Percentiles rank a stretch among this genome's conserved stretches.
Conservation (phyloP, 2,888 invertebrate species). For the Ptychoptera contaminata region DNA sequence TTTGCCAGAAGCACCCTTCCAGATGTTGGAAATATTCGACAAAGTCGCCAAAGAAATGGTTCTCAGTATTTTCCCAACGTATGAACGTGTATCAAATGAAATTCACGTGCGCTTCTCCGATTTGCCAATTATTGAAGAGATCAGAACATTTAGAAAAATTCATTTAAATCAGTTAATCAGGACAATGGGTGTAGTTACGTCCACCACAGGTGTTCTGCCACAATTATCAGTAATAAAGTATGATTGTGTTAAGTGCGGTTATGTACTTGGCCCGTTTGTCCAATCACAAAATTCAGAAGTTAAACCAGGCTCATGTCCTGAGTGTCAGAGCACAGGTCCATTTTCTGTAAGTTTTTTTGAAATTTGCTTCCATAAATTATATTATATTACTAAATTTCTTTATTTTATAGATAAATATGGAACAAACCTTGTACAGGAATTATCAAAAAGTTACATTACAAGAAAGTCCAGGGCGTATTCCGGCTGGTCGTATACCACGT, state of each 20-base stretch:
- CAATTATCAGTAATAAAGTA: slow-evolving; percentile 93
- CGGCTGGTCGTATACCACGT: slow-evolving; percentile 91
- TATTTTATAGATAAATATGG: slow-evolving; percentile 78
- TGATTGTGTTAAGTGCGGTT: slow-evolving; percentile 93
- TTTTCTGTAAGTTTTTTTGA: slow-evolving; percentile 52
- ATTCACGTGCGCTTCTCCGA: slow-evolving; percentile 93
- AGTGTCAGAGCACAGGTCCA: slow-evolving; percentile 92
- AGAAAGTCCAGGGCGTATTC: slow-evolving; percentile 94
- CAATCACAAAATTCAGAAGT: slow-evolving; percentile 89
- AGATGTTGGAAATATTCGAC: slow-evolving; percentile 93
- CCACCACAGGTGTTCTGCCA: slow-evolving; percentile 88
- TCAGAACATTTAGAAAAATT: slow-evolving; percentile 77
- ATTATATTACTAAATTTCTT: slow-evolving; percentile 4
- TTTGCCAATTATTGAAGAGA: slow-evolving; percentile 87
- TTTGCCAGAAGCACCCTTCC: slow-evolving; percentile 90
- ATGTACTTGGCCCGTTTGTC: slow-evolving; percentile 87
- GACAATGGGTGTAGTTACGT: slow-evolving; percentile 87
- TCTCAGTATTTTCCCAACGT: slow-evolving; percentile 85
- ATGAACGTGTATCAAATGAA: slow-evolving; percentile 83
- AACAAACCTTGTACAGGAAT: slow-evolving; percentile 95
- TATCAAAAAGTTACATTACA: slow-evolving; percentile 96
- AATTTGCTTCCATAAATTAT: background rate
- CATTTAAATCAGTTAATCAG: slow-evolving; percentile 90
- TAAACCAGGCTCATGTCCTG: slow-evolving; percentile 92
- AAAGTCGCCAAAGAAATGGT: slow-evolving; percentile 89